These are phyloP conservation scores for Nestor notabilis DNA, from an alignment of 2,113 vertebrate species.

Conservation along the genomic window DNA sequence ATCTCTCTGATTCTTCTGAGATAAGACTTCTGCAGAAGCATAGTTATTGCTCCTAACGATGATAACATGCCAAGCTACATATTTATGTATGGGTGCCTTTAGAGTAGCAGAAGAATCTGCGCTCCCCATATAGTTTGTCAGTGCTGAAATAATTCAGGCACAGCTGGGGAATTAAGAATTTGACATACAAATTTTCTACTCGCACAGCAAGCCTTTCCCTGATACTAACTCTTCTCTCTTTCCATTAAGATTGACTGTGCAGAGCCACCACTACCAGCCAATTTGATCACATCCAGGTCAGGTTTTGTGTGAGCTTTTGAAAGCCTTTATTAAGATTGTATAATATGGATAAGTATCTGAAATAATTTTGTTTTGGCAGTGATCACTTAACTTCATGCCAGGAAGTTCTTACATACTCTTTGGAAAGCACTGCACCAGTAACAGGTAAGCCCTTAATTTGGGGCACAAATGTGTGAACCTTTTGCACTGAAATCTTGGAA, in stretches of 20 bases:
- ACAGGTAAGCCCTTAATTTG: slow-evolving; percentile 35
- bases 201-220: accelerated
- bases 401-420: not conserved
- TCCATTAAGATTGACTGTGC: slow-evolving; percentile 21
- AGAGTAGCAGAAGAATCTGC: not conserved
- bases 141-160: not conserved
- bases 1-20: not conserved
- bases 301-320: not conserved
- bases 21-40: not conserved
- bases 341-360: not conserved
- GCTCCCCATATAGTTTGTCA: not conserved
- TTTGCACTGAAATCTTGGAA: not conserved
- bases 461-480: too few relatives aligned
- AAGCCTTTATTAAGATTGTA: not conserved
- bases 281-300: slow-evolving; percentile 58
- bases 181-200: not conserved
- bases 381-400: not conserved
- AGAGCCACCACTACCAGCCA: not conserved
- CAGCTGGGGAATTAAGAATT: not conserved
- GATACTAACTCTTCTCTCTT: not conserved
- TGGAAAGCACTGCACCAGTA: not conserved
- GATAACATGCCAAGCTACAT: not conserved
- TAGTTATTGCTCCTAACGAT: not conserved
- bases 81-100: not conserved
- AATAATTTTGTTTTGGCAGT: slow-evolving; percentile 45